A percentile compares a stretch with the other conserved stretches of the same genome.
Conservation (phyloP, 2,113 vertebrate species). For the Channa argus region DNA sequence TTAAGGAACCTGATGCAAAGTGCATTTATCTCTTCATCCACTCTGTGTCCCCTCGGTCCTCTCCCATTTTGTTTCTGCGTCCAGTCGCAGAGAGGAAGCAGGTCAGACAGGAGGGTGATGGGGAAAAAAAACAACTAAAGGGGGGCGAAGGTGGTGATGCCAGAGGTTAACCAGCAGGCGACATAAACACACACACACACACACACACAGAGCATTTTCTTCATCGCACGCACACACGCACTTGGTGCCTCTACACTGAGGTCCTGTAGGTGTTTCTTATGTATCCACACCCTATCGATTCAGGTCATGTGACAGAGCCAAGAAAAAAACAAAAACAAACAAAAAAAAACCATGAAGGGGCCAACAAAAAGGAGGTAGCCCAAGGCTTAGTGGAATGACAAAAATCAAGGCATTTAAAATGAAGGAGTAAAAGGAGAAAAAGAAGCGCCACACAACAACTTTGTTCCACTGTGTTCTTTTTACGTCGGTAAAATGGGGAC, state of each 20-base stretch:
- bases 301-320: slow-evolving; percentile 72
- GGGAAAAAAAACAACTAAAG: slow-evolving; percentile 23
- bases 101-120: slow-evolving; percentile 59
- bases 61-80: slow-evolving; percentile 39
- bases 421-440: slow-evolving; percentile 51
- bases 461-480: slow-evolving; percentile 68
- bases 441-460: slow-evolving; percentile 64
- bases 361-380: slow-evolving; percentile 87
- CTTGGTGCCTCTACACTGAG: slow-evolving; percentile 70
- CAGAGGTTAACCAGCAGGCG: slow-evolving; percentile 57
- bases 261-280: slow-evolving; percentile 70
- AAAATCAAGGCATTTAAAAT: slow-evolving; percentile 75
- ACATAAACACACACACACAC: slow-evolving; percentile 33
- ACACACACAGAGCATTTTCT: slow-evolving; percentile 39
- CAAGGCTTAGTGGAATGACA: slow-evolving; percentile 92
- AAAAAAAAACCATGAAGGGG: slow-evolving; percentile 58
- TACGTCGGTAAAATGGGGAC: slow-evolving; percentile 62
- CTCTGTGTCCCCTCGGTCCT: slow-evolving; percentile 45
- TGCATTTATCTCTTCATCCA: slow-evolving; percentile 85
- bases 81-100: slow-evolving; percentile 78
- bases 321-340: slow-evolving; percentile 40
- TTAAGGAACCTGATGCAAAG: slow-evolving; percentile 90
- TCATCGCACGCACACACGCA: slow-evolving; percentile 17
- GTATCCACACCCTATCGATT: slow-evolving; percentile 70
- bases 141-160: slow-evolving; percentile 69